phyloP scores from a whole-genome alignment of 2,888 invertebrate genomes.

The Acrobasis repandana region DNA sequence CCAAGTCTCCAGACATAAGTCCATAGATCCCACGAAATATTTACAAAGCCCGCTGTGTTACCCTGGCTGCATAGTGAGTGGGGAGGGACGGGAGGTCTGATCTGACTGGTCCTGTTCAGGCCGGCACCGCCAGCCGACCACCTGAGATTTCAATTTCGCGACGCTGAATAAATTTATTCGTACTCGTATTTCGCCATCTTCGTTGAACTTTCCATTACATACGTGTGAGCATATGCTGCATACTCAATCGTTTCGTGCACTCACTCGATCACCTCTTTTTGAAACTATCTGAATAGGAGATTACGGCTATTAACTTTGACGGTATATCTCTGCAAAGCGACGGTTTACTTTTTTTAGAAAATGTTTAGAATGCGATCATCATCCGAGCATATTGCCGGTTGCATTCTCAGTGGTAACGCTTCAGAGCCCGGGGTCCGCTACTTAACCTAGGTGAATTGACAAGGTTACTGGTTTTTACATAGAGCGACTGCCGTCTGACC shows the following conservation, averaged over 20 bases:
- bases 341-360: too few relatives aligned
- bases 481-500: too few relatives aligned
- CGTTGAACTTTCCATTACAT: conserved; percentile 48
- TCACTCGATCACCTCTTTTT: conserved; percentile 5
- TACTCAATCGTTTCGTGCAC: conserved; percentile 10
- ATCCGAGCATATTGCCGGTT: too few relatives aligned
- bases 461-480: too few relatives aligned
- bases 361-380: background rate
- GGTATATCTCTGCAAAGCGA: too few relatives aligned
- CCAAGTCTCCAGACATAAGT: conserved; percentile 55
- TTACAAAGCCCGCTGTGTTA: conserved; percentile 39
- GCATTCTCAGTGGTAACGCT: too few relatives aligned
- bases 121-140: conserved; percentile 63
- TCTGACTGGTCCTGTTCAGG: conserved; percentile 44
- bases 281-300: background rate
- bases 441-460: too few relatives aligned
- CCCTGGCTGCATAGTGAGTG: conserved; percentile 36
- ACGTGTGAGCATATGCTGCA: conserved; percentile 19
- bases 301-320: background rate
- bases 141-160: conserved; percentile 80
- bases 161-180: conserved; percentile 75
- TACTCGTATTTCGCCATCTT: conserved; percentile 67
- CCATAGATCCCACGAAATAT: conserved; percentile 41
- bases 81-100: conserved; percentile 43
- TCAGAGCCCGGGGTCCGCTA: too few relatives aligned